phyloP scores from a whole-genome alignment of 2,797 vertebrate genomes.

The Anguilla anguilla region DNA sequence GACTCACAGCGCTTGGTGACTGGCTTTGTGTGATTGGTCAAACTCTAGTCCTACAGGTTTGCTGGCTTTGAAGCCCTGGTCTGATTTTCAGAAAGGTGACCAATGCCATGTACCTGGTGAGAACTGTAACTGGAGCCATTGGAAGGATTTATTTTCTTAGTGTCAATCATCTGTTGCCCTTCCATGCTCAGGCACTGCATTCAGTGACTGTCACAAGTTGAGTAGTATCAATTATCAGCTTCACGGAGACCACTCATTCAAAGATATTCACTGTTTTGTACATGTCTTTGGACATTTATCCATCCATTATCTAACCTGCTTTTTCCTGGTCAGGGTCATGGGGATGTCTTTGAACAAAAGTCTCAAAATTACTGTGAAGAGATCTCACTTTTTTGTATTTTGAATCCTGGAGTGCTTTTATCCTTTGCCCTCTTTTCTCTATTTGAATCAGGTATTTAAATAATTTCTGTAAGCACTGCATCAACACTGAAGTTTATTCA shows the following conservation, averaged over 20 bases:
- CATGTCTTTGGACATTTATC: not conserved
- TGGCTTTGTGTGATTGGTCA: not conserved
- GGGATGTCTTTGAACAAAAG: conserved; percentile 27
- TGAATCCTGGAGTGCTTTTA: not conserved
- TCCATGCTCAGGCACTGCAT: not conserved
- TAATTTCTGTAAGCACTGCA: not conserved
- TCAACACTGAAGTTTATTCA: not conserved
- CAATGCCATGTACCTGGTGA: not conserved
- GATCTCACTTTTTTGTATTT: conserved; percentile 23
- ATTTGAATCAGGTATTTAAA: not conserved
- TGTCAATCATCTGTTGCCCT: not conserved
- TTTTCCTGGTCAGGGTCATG: too few relatives aligned
- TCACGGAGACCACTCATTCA: not conserved
- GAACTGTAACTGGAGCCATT: not conserved
- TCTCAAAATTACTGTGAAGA: conserved; percentile 33
- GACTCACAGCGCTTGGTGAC: not conserved
- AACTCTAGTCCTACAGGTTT: not conserved
- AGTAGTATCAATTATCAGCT: not conserved
- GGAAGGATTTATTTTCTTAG: not conserved
- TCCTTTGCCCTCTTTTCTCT: not conserved
- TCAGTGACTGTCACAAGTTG: not conserved
- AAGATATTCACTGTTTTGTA: not conserved
- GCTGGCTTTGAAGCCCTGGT: not conserved
- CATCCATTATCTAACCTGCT: too few relatives aligned
- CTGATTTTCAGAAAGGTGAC: not conserved